phyloP scores from a whole-genome alignment of 2,113 vertebrate species.

The Girardinichthys multiradiatus region DNA sequence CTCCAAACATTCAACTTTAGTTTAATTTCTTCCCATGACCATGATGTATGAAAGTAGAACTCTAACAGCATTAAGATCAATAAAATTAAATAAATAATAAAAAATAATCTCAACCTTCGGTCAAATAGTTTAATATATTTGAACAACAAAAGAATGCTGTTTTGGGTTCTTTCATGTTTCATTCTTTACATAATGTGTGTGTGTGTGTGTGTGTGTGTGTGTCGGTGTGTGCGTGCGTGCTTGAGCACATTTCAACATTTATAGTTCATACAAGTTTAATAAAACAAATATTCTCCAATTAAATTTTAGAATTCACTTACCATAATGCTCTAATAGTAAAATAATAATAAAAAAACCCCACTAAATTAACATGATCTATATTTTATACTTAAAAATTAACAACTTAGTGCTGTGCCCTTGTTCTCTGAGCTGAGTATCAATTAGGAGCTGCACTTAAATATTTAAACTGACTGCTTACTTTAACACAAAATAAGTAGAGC shows the following conservation, averaged over 20 bases:
- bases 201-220: neutral
- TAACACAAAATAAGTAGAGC: too few relatives aligned
- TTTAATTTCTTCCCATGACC: neutral
- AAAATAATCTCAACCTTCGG: neutral
- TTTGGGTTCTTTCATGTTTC: neutral
- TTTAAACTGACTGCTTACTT: too few relatives aligned
- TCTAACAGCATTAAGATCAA: neutral
- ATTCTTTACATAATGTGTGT: neutral
- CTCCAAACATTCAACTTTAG: slow-evolving; percentile 65
- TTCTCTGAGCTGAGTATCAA: too few relatives aligned
- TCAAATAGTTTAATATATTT: neutral
- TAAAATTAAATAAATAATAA: neutral
- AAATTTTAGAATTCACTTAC: neutral
- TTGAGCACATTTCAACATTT: neutral
- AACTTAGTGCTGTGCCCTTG: too few relatives aligned
- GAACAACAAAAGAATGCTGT: neutral
- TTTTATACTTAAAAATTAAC: too few relatives aligned
- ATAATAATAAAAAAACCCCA: neutral
- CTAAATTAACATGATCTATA: too few relatives aligned
- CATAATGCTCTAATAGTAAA: neutral
- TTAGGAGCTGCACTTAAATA: too few relatives aligned
- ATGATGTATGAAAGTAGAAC: slow-evolving; percentile 2
- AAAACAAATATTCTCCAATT: neutral
- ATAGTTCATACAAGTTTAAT: neutral
- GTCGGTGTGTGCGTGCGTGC: neutral